A percentile compares a stretch with the other conserved stretches of the same genome.
Conservation (phyloP, 2,888 invertebrate species). For the Diadegma fenestrale region DNA sequence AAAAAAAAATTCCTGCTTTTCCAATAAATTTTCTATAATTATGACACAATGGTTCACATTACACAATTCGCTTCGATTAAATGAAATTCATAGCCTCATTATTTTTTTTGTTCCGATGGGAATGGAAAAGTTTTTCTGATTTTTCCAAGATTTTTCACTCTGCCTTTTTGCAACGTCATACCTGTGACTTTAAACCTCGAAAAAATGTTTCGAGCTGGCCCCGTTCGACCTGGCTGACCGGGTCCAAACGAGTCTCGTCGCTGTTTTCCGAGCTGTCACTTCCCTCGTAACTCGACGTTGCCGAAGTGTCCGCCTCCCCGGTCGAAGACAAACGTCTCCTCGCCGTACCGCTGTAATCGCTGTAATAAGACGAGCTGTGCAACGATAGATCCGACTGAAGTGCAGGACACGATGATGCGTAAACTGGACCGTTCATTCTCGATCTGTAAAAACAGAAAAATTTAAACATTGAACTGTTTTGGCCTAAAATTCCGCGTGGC, state of each 20-base stretch:
- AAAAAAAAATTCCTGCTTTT: too few species aligned
- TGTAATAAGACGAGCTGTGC: constrained; percentile 81
- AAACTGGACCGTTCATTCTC: constrained; percentile 79
- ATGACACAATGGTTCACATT: too few species aligned
- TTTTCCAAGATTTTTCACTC: too few species aligned
- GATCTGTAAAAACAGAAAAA: constrained; percentile 44
- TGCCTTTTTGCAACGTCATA: constrained; percentile 74
- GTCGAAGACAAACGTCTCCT: constrained; percentile 87
- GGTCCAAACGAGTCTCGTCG: constrained; percentile 85
- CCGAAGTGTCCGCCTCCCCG: constrained; percentile 86
- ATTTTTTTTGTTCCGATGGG: too few species aligned
- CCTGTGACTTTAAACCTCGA: constrained; percentile 91
- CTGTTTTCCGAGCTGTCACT: constrained; percentile 86
- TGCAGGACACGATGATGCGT: constrained; percentile 80
- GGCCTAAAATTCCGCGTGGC: background rate
- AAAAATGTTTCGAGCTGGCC: constrained; percentile 91
- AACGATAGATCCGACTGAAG: constrained; percentile 79
- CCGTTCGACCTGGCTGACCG: constrained; percentile 88
- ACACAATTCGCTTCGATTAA: too few species aligned
- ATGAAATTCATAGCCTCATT: too few species aligned
- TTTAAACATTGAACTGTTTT: background rate
- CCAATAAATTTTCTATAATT: too few species aligned
- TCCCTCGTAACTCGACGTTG: constrained; percentile 86
- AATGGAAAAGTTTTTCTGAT: too few species aligned
- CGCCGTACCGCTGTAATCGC: constrained; percentile 78